Conservation (phyloP, 2,113 vertebrate species). For the Fregata magnificens region DNA sequence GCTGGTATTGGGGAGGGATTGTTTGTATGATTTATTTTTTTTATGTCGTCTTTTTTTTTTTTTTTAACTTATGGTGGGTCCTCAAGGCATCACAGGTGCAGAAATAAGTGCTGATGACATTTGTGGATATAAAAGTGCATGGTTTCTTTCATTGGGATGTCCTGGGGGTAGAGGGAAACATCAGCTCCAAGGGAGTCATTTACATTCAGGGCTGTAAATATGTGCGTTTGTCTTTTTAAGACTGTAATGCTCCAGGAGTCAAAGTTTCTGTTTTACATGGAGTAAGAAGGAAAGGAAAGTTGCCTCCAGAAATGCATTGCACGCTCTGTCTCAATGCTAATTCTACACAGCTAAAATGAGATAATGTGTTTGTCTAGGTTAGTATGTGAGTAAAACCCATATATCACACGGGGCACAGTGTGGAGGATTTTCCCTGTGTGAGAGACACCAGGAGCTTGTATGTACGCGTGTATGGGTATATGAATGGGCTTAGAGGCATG, state of each 20-base stretch:
- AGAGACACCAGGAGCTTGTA: not conserved
- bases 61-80: not conserved
- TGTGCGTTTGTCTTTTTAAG: not conserved
- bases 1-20: not conserved
- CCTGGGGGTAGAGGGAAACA: constrained; percentile 13
- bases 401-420: accelerated
- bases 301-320: not conserved
- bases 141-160: not conserved
- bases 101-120: constrained; percentile 50
- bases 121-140: constrained; percentile 43
- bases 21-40: not conserved
- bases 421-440: not conserved
- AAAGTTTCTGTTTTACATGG: not conserved
- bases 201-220: constrained; percentile 16
- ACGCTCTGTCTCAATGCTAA: not conserved
- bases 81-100: constrained; percentile 58
- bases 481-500: not conserved
- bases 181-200: constrained; percentile 20
- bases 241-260: not conserved
- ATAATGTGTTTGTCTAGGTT: not conserved
- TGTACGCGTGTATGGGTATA: not conserved
- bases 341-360: not conserved
- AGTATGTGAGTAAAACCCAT: not conserved
- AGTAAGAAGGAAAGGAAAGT: not conserved
- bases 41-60: not conserved